Conservation (phyloP, 2,888 invertebrate species). For the Mechanitis messenoides region DNA sequence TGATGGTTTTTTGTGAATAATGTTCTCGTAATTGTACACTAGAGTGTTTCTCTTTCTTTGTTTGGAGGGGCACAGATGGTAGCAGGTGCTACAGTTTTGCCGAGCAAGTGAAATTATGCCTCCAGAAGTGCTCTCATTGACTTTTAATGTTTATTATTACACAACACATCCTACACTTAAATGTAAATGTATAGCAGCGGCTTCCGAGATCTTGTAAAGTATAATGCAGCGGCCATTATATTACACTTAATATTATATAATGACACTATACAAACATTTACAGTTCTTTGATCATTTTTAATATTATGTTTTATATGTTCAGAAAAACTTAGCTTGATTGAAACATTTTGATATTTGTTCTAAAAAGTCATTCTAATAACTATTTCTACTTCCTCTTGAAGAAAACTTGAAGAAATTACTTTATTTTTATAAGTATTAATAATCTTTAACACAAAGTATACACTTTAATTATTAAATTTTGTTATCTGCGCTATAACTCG, state of each 20-base stretch:
- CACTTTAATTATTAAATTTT: neutral
- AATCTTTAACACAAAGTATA: neutral
- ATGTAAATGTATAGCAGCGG: neutral
- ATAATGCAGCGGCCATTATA: constrained; percentile 2
- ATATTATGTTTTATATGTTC: neutral
- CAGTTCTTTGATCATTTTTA: constrained; percentile 1
- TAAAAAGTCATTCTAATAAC: no score
- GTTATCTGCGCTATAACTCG: constrained; percentile 9
- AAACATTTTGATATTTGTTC: no score
- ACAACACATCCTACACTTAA: constrained; percentile 6
- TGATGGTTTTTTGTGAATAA: constrained; percentile 60
- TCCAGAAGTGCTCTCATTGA: constrained; percentile 25
- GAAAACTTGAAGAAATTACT: no score
- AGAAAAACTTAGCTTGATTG: no score
- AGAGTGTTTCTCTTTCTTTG: constrained; percentile 35
- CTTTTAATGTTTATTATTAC: constrained; percentile 17
- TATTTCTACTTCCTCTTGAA: no score
- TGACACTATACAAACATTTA: constrained; percentile 3
- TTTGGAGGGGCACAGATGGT: constrained; percentile 31
- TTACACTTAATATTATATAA: constrained; percentile 4
- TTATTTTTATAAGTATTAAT: neutral
- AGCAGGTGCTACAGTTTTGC: constrained; percentile 28
- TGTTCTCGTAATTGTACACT: constrained; percentile 47
- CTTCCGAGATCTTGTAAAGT: constrained; percentile 5
- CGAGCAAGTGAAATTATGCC: constrained; percentile 24